phyloP scores from a whole-genome alignment of 2,888 invertebrate genomes.

The Diadegma fenestrale region DNA sequence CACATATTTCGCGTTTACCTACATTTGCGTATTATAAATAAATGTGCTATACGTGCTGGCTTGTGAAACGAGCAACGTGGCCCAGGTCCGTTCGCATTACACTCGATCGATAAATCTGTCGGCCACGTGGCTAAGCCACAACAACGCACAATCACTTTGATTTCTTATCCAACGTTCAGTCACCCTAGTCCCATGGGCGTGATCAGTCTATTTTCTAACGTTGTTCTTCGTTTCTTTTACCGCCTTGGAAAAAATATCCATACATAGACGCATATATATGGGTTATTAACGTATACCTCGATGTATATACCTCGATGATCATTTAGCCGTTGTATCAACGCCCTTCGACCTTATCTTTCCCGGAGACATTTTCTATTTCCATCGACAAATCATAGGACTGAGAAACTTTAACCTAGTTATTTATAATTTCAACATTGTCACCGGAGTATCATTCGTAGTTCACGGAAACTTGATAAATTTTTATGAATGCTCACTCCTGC shows the following conservation, averaged over 20 bases:
- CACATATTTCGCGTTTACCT: background rate
- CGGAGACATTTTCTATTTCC: constrained; percentile 24
- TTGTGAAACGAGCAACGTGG: constrained; percentile 52
- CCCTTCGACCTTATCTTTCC: constrained; percentile 25
- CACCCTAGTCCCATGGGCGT: constrained; percentile 62
- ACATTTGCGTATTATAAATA: constrained; percentile 29
- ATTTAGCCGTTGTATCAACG: constrained; percentile 19
- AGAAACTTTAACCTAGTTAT: constrained; percentile 15
- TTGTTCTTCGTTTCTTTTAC: constrained; percentile 4
- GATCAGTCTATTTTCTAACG: constrained; percentile 39
- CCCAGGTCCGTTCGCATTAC: constrained; percentile 48
- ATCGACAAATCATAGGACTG: constrained; percentile 23
- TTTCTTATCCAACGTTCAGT: constrained; percentile 68
- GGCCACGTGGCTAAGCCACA: constrained; percentile 65
- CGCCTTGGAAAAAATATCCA: constrained; percentile 1
- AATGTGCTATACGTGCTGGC: constrained; percentile 40
- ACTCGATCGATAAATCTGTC: constrained; percentile 68
- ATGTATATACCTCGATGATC: constrained; percentile 24
- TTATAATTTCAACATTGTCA: constrained; percentile 28
- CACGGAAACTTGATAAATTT: background rate
- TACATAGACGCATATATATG: background rate
- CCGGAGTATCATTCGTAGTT: background rate
- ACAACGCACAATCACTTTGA: constrained; percentile 67
- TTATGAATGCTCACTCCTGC: background rate
- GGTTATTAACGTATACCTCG: constrained; percentile 3